Evolutionary conservation across 2,797 vertebrate genomes (phyloP).

Genomic region (Urosaurus nigricauda): DNA sequence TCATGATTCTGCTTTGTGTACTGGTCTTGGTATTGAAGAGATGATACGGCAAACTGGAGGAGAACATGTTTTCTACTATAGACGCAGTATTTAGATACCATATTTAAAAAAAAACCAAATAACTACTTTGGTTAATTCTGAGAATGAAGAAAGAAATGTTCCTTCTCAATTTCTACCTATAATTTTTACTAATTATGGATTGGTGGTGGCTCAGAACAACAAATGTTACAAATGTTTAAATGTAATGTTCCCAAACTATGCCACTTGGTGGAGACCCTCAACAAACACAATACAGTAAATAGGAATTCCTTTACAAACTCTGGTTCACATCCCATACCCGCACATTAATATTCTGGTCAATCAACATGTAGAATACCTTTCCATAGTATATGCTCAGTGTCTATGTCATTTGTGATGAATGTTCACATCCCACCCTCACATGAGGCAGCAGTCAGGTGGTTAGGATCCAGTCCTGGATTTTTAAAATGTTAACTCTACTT

Average conservation of each 20-base stretch:
- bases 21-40: too few species aligned
- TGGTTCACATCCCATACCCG: neutral
- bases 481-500: neutral
- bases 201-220: too few species aligned
- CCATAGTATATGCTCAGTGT: neutral
- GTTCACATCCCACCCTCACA: neutral
- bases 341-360: neutral
- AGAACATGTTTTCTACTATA: neutral
- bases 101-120: too few species aligned
- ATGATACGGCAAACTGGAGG: too few species aligned
- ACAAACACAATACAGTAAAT: neutral
- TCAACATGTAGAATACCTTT: neutral
- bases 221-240: too few species aligned
- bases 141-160: too few species aligned
- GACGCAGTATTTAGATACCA: too few species aligned
- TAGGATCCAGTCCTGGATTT: neutral
- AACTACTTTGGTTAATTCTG: too few species aligned
- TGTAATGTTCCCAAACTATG: neutral
- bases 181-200: too few species aligned
- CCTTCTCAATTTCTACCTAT: too few species aligned
- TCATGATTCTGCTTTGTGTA: too few species aligned
- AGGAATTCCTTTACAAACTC: neutral
- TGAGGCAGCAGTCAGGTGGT: neutral
- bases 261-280: neutral
- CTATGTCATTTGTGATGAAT: neutral